Conservation (phyloP, 2,113 vertebrate genomes). For the Rutilus rutilus region DNA sequence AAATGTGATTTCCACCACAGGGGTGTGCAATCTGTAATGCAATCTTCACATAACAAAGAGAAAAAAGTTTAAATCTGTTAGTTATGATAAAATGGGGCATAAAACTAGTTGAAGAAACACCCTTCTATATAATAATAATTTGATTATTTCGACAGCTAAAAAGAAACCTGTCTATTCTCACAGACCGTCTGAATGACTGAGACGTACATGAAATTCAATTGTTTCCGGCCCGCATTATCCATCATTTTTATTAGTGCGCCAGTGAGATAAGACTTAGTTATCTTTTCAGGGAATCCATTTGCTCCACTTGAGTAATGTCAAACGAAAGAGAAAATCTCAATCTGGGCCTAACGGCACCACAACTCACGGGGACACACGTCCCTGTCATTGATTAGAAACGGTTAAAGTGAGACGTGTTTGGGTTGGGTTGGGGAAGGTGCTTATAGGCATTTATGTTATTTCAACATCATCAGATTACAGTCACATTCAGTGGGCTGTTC, state of each 20-base stretch:
- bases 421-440: neutral
- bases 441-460: conserved; percentile 24
- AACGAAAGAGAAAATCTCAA: conserved; percentile 58
- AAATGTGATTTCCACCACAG: too few relatives aligned
- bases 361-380: neutral
- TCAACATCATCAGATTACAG: conserved; percentile 61
- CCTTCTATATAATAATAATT: conserved; percentile 32
- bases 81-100: neutral
- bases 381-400: conserved; percentile 15
- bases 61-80: neutral
- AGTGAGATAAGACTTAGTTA: conserved; percentile 78
- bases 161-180: conserved; percentile 69
- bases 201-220: conserved; percentile 78
- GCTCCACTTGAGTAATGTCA: conserved; percentile 66
- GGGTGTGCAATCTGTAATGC: too few relatives aligned
- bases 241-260: conserved; percentile 80
- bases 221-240: conserved; percentile 76
- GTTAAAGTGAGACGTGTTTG: conserved; percentile 37
- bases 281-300: conserved; percentile 76
- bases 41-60: neutral
- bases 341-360: neutral
- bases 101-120: neutral
- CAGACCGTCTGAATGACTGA: conserved; percentile 75
- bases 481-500: conserved; percentile 68
- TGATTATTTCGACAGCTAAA: conserved; percentile 63